These are phyloP conservation scores for Liposcelis brunnea DNA, from an alignment of 2,888 invertebrate species.

Conservation along the genomic window DNA sequence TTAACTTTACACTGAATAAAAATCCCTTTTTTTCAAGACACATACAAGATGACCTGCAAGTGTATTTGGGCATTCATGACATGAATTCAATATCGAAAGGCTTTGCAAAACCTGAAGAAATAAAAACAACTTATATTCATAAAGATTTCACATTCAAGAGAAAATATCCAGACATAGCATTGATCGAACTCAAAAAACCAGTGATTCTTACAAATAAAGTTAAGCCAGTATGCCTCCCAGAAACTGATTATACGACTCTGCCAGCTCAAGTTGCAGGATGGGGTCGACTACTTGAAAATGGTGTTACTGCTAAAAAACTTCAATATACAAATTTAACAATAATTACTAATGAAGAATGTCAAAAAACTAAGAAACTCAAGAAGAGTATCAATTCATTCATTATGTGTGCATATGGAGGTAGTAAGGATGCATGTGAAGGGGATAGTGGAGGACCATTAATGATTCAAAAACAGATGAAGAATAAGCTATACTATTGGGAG, in stretches of 20 bases:
- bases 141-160: too few relatives aligned
- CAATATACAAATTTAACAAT: slow-evolving; percentile 64
- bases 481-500: slow-evolving; percentile 11
- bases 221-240: too few relatives aligned
- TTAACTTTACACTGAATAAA: not conserved
- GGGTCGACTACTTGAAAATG: slow-evolving; percentile 75
- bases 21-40: too few relatives aligned
- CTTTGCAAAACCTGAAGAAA: not conserved
- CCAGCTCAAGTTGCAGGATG: slow-evolving; percentile 68
- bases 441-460: slow-evolving; percentile 71
- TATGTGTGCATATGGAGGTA: slow-evolving; percentile 41
- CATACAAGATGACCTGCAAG: slow-evolving; percentile 25
- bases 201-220: too few relatives aligned
- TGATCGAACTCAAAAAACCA: slow-evolving; percentile 29
- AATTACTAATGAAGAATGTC: slow-evolving; percentile 48
- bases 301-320: slow-evolving; percentile 64
- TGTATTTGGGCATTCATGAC: slow-evolving; percentile 32
- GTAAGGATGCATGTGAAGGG: slow-evolving; percentile 50
- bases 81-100: slow-evolving; percentile 21
- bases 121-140: too few relatives aligned
- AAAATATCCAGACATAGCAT: slow-evolving; percentile 29
- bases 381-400: too few relatives aligned
- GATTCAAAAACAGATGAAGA: slow-evolving; percentile 10
- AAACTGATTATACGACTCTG: too few relatives aligned
- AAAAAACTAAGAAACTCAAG: slow-evolving; percentile 20